phyloP scores from a whole-genome alignment of 2,797 vertebrate species.

The Graptemys geographica region DNA sequence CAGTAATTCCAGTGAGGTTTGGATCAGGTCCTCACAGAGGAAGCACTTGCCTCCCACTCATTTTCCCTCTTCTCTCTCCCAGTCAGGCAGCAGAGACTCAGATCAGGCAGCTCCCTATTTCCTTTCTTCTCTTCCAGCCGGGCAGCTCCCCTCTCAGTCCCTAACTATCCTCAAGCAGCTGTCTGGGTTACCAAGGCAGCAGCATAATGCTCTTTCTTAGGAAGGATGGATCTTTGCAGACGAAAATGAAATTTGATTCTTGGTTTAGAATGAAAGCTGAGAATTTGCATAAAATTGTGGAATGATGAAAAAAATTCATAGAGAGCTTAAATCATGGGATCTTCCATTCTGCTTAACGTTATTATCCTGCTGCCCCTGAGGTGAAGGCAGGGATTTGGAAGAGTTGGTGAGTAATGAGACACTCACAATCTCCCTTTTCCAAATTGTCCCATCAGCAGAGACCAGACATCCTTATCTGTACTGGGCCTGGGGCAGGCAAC shows the following conservation, averaged over 20 bases:
- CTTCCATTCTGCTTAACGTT: neutral
- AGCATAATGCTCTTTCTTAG: no score
- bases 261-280: no score
- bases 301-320: no score
- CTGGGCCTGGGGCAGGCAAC: neutral
- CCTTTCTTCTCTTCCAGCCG: neutral
- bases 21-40: no score
- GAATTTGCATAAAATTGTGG: no score
- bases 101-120: neutral
- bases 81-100: neutral
- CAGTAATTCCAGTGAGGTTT: neutral
- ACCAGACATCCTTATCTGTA: neutral
- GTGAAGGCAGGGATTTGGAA: neutral
- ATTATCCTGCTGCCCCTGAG: neutral
- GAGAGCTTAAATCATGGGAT: neutral
- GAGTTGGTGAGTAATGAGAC: neutral
- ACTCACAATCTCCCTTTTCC: neutral
- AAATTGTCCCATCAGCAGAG: neutral
- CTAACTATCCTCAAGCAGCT: neutral
- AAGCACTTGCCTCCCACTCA: no score
- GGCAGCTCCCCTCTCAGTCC: neutral
- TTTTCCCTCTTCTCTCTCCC: neutral
- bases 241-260: no score
- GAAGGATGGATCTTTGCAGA: no score
- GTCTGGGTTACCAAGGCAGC: neutral